Conservation (phyloP, 1,140 invertebrate species). For the Amyelois transitella region DNA sequence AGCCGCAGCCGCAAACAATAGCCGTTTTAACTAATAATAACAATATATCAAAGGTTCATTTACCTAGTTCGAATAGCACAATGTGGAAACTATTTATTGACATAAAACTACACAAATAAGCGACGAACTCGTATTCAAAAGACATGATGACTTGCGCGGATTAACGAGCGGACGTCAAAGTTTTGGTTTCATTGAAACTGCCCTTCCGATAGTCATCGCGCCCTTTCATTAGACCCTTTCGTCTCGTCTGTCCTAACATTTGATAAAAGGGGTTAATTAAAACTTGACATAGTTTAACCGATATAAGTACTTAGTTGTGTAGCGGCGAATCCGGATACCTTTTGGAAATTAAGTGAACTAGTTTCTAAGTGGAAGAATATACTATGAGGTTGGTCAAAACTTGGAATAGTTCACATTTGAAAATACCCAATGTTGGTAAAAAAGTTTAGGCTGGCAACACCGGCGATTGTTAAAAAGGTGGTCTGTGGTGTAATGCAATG, state of each 20-base stretch:
- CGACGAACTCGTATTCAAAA: constrained; percentile 40
- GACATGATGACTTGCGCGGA: constrained; percentile 25
- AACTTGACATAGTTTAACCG: constrained; percentile 41
- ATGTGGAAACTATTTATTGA: constrained; percentile 1
- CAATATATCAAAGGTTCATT: background rate
- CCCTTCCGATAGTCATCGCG: constrained; percentile 47
- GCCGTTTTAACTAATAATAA: too few relatives aligned
- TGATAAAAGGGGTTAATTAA: constrained; percentile 49
- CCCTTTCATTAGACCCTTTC: constrained; percentile 38
- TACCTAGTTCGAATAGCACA: background rate
- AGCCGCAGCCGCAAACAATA: too few relatives aligned
- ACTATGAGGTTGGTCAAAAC: background rate
- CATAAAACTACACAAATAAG: constrained; percentile 20
- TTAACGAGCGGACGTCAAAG: constrained; percentile 32
- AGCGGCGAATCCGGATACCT: too few relatives aligned
- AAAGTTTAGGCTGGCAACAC: too few relatives aligned
- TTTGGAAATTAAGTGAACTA: too few relatives aligned
- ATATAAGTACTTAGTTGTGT: too few relatives aligned
- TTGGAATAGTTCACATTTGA: too few relatives aligned
- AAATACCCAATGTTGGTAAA: too few relatives aligned
- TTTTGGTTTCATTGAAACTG: constrained; percentile 56
- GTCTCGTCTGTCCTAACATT: constrained; percentile 25
- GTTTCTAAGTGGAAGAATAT: background rate
- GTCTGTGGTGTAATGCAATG: too few relatives aligned
- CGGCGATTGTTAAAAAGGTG: too few relatives aligned